These are phyloP conservation scores for Clarias pachynema DNA, from an alignment of 2,797 vertebrate species.

Conservation along the genomic window DNA sequence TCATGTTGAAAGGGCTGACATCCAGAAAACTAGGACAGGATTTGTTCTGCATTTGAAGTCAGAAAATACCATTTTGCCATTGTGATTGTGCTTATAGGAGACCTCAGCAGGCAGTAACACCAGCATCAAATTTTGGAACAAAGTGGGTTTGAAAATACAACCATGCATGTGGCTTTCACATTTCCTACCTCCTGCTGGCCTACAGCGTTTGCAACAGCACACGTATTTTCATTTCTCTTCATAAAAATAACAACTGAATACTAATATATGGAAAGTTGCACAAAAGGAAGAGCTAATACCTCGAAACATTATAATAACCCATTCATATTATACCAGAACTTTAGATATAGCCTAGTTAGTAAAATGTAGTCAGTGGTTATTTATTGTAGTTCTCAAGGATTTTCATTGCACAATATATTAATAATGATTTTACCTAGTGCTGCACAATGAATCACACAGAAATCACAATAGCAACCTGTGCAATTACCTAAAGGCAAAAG, in stretches of 20 bases:
- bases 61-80: conserved; percentile 8
- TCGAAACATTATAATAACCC: not conserved
- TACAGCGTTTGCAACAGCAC: not conserved
- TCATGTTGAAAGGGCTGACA: not conserved
- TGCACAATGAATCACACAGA: no score
- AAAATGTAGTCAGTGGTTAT: not conserved
- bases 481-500: no score
- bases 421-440: not conserved
- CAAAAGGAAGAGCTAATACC: not conserved
- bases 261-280: not conserved
- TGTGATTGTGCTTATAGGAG: not conserved
- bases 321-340: not conserved
- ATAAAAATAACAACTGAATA: not conserved
- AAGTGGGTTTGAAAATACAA: conserved; percentile 11
- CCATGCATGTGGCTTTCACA: not conserved
- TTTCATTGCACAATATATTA: not conserved
- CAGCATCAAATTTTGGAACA: conserved; percentile 1
- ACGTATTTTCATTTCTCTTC: not conserved
- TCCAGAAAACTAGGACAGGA: not conserved
- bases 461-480: no score
- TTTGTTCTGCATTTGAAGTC: conserved; percentile 5
- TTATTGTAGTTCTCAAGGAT: not conserved
- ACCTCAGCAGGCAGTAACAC: not conserved
- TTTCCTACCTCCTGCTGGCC: not conserved
- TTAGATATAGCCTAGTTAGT: not conserved